These are phyloP conservation scores for Callospermophilus lateralis DNA, from an alignment of 2,113 vertebrate species.

Conservation along the genomic window DNA sequence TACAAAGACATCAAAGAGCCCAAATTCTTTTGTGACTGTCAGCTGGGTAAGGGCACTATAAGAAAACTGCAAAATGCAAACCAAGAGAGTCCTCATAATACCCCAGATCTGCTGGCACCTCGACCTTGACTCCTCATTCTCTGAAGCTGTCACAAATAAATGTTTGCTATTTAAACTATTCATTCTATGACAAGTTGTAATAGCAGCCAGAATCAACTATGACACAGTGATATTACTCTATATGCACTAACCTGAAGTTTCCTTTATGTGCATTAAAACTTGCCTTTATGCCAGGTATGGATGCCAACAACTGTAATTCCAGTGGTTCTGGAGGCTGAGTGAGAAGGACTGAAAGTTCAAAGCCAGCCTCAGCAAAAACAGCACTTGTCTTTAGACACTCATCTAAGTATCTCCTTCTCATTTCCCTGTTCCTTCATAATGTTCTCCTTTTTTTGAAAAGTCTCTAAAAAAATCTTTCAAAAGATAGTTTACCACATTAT, in stretches of 20 bases:
- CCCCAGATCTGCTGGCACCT: background rate
- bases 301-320: too few species aligned
- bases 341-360: too few species aligned
- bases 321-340: too few species aligned
- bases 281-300: too few species aligned
- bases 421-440: background rate
- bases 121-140: background rate
- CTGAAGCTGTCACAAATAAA: background rate
- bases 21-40: background rate
- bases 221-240: background rate
- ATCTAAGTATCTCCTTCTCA: background rate
- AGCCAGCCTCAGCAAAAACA: too few species aligned
- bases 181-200: background rate
- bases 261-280: background rate
- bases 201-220: background rate
- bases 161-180: background rate
- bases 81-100: background rate
- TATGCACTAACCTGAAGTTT: fast-evolving
- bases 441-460: background rate
- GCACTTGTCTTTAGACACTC: background rate
- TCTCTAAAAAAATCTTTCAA: background rate
- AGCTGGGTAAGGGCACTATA: background rate
- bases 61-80: background rate
- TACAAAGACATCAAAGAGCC: too few species aligned
- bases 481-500: background rate